Percentiles rank a stretch among this genome's conserved stretches.
Evolutionary conservation across 1,140 invertebrate species (phyloP).

Genomic region (Colletes latitarsis): DNA sequence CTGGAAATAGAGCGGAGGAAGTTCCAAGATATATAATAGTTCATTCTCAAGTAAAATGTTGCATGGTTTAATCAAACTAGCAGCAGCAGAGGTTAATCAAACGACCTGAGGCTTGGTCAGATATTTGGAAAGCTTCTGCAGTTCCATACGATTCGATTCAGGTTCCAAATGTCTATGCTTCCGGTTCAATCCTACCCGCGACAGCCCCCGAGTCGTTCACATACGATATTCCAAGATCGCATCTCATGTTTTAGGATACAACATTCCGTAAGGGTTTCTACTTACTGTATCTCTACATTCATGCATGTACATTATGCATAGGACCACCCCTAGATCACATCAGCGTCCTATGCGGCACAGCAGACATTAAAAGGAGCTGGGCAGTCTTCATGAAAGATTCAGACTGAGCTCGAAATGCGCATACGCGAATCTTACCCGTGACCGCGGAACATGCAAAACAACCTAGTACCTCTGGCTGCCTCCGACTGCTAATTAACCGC

Average conservation of each 20-base stretch:
- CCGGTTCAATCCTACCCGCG: neutral
- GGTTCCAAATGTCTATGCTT: too few species aligned
- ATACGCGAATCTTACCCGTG: slow-evolving; percentile 15
- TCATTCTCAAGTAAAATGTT: too few species aligned
- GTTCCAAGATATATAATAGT: too few species aligned
- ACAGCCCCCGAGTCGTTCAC: neutral
- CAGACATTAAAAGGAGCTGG: slow-evolving; percentile 50
- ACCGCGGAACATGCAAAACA: slow-evolving; percentile 3
- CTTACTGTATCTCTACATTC: slow-evolving; percentile 35
- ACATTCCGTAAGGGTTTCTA: slow-evolving; percentile 25
- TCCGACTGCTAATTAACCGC: slow-evolving; percentile 18
- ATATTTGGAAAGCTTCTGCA: too few species aligned
- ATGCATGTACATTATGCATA: slow-evolving; percentile 55
- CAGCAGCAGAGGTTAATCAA: too few species aligned
- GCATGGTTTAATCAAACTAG: too few species aligned
- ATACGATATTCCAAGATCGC: slow-evolving; percentile 26
- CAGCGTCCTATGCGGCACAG: slow-evolving; percentile 33
- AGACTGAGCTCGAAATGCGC: slow-evolving; percentile 9
- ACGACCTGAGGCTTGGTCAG: too few species aligned
- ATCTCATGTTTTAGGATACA: slow-evolving; percentile 51
- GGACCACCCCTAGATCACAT: slow-evolving; percentile 46
- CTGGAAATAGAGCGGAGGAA: too few species aligned
- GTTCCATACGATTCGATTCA: neutral
- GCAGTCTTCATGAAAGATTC: slow-evolving; percentile 57
- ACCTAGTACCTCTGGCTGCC: neutral